phyloP scores from a whole-genome alignment of 2,797 vertebrate species.

The Glossophaga mutica region DNA sequence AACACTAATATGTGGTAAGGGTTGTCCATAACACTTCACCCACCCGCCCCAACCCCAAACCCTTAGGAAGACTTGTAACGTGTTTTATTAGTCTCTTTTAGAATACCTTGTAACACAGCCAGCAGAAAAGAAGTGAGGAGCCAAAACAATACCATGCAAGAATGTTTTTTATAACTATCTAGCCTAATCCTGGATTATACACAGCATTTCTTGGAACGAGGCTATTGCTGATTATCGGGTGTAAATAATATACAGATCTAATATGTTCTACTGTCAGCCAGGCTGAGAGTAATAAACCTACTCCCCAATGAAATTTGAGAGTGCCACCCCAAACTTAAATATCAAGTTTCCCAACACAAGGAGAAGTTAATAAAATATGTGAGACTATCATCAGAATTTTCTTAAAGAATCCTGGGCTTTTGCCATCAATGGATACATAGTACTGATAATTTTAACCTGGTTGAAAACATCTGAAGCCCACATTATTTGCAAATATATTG shows the following conservation, averaged over 20 bases:
- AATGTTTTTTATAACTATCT: background rate
- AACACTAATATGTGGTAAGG: background rate
- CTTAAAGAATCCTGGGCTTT: background rate
- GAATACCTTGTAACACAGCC: background rate
- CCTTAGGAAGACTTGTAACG: background rate
- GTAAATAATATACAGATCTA: constrained; percentile 10
- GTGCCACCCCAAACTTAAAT: background rate
- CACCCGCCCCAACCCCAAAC: background rate
- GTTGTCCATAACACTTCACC: background rate
- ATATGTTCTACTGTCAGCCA: background rate
- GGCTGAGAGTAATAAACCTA: background rate
- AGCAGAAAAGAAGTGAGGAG: background rate
- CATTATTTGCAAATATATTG: background rate
- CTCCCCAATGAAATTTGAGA: background rate
- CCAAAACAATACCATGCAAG: background rate
- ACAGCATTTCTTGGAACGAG: background rate
- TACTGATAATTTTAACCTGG: background rate
- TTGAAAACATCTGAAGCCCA: background rate
- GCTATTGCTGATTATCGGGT: background rate
- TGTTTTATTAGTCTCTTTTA: background rate
- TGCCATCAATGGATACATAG: background rate
- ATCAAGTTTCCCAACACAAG: background rate
- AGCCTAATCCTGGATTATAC: background rate
- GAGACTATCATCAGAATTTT: background rate
- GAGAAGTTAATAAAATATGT: background rate